Percentiles rank a stretch among this genome's conserved stretches.
Evolutionary conservation across 2,888 invertebrate species (phyloP).

Genomic region (Mesorhabditis spiculigera): DNA sequence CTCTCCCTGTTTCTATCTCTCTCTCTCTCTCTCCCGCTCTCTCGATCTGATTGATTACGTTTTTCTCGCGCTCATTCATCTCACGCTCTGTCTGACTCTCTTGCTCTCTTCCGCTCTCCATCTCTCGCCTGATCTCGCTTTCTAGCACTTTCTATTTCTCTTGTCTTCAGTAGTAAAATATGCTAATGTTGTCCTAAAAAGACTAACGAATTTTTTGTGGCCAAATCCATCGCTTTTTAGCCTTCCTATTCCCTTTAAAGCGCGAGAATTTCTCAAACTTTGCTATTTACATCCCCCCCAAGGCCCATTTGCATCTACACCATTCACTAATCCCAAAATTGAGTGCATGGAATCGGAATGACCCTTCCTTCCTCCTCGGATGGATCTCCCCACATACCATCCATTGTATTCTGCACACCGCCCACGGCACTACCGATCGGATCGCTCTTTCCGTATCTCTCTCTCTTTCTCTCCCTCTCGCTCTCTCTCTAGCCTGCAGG

Average conservation of each 20-base stretch:
- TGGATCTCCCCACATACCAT: background rate
- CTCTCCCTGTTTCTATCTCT: constrained; percentile 10
- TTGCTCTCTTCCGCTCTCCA: no score
- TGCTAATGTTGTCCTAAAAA: no score
- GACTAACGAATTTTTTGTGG: no score
- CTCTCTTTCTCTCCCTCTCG: constrained; percentile 8
- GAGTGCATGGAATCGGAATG: background rate
- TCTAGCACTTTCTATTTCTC: no score
- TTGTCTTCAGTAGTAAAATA: no score
- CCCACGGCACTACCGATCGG: background rate
- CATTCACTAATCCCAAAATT: constrained; percentile 4
- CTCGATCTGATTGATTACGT: background rate
- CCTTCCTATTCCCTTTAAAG: no score
- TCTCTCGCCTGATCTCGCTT: no score
- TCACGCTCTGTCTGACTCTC: no score
- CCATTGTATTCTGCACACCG: constrained; percentile 5
- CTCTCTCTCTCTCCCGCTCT: constrained; percentile 7
- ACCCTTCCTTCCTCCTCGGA: background rate
- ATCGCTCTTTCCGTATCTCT: constrained; percentile 5
- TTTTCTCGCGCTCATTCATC: background rate
- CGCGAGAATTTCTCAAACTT: no score
- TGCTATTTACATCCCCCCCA: background rate
- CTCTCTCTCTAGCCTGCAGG: no score
- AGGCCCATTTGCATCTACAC: background rate
- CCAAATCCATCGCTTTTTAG: no score